These are phyloP conservation scores for Agriopis leucophaearia DNA, from an alignment of 2,888 invertebrate species.

Conservation along the genomic window DNA sequence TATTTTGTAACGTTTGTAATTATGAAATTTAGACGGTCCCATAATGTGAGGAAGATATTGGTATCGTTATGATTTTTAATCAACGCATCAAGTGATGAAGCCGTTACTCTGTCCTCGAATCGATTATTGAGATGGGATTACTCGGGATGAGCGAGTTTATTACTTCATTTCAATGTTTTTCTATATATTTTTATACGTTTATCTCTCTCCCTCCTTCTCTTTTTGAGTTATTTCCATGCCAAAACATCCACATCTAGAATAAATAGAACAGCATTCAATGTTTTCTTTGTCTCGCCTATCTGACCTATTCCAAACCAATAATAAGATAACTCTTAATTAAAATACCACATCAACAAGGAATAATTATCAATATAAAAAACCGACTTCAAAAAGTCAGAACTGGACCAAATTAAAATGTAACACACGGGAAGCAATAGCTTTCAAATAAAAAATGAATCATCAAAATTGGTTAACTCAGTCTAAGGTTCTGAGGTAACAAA, in stretches of 20 bases:
- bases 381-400: no score
- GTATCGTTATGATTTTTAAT: constrained; percentile 37
- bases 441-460: no score
- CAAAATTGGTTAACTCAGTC: no score
- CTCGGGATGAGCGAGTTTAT: constrained; percentile 17
- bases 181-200: background rate
- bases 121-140: constrained; percentile 20
- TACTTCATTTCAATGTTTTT: constrained; percentile 19
- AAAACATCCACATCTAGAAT: background rate
- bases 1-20: constrained; percentile 37
- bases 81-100: constrained; percentile 38
- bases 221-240: background rate
- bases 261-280: background rate
- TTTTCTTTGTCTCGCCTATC: background rate
- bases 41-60: constrained; percentile 35
- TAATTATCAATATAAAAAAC: no score
- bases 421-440: no score
- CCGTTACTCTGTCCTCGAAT: constrained; percentile 33
- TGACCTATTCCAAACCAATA: background rate
- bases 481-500: no score
- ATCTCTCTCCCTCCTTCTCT: background rate
- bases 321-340: no score
- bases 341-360: no score
- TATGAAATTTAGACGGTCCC: constrained; percentile 33
- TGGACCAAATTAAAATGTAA: no score